These are phyloP conservation scores for Molossus alvarezi DNA, from an alignment of 2,797 vertebrate species.

Conservation along the genomic window DNA sequence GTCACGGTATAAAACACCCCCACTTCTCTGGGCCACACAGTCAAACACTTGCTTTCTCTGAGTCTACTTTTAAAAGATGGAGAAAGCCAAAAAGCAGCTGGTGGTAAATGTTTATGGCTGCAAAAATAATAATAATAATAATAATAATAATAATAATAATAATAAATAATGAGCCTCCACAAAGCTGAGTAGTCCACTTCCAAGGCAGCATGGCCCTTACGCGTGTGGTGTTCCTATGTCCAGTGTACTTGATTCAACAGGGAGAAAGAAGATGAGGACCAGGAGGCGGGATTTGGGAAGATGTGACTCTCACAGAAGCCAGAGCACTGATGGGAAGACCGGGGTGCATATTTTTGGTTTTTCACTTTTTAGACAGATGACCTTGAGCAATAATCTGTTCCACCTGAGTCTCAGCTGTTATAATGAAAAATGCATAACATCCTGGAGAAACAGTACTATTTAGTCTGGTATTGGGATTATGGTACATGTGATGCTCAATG, in stretches of 20 bases:
- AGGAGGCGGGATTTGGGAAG: not conserved
- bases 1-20: not conserved
- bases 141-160: not conserved
- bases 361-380: not conserved
- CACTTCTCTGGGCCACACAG: not conserved
- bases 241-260: not conserved
- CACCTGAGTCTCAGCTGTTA: not conserved
- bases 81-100: not conserved
- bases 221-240: too few species aligned
- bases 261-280: not conserved
- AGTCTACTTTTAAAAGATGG: not conserved
- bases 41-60: not conserved
- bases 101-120: not conserved
- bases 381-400: not conserved
- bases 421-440: slow-evolving; percentile 13
- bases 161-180: not conserved
- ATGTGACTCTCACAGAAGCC: not conserved
- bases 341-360: not conserved
- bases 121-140: not conserved
- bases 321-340: not conserved
- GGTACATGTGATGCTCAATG: not conserved
- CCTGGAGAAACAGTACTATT: not conserved
- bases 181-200: not conserved
- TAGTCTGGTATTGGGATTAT: not conserved
- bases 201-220: not conserved